phyloP scores from a whole-genome alignment of 2,113 vertebrate species.

The Formicarius rufipectus region DNA sequence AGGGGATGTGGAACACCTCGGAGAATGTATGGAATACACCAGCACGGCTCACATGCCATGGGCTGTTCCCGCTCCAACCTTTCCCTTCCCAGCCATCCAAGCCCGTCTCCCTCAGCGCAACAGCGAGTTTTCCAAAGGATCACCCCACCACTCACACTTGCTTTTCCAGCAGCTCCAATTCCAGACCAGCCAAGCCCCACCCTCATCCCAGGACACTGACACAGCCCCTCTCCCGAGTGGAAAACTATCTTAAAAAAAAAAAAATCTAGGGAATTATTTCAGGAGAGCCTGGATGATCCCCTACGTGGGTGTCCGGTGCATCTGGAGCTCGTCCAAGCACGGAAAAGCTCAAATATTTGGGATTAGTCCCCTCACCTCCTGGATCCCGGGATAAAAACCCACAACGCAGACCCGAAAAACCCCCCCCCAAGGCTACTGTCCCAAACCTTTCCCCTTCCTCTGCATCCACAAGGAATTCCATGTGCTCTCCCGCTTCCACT shows the following conservation, averaged over 20 bases:
- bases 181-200: not conserved
- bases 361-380: not conserved
- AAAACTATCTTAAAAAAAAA: too few relatives aligned
- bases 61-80: not conserved
- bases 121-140: accelerated
- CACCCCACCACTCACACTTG: accelerated
- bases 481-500: not conserved
- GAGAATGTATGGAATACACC: not conserved
- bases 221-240: not conserved
- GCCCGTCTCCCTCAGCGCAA: not conserved
- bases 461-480: not conserved
- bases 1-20: not conserved
- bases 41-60: not conserved
- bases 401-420: not conserved
- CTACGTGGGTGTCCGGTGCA: not conserved
- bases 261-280: not conserved
- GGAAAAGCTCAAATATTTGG: not conserved
- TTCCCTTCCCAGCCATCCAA: not conserved
- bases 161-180: not conserved
- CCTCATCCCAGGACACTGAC: not conserved
- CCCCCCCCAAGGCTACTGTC: too few relatives aligned
- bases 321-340: not conserved
- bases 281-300: not conserved
- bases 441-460: not conserved
- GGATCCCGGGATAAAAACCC: not conserved